Base-by-base conservation (phyloP, 2,888 invertebrate species). In the Hirtodrosophila cameraria region DNA sequence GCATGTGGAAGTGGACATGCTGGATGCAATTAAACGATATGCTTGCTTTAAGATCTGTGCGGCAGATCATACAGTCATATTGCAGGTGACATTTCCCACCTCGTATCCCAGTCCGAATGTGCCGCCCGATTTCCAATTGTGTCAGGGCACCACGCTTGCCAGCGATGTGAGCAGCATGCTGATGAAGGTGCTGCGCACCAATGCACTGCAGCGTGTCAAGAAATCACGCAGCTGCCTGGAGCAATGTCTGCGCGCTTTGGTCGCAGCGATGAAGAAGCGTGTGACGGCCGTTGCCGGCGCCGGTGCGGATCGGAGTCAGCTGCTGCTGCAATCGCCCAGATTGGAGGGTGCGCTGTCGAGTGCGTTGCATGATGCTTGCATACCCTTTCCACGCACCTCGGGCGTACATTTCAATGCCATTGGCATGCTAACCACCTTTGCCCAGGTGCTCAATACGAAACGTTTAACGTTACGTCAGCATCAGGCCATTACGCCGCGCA, bases 341-440 rank as follows among this genome's bases (percentile, higher is more conserved):
- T 55, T 91, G 1, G 91, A 91, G 53, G 91, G 91, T 5, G 91
- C 91, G 0, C 59, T 90, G 2, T 88, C 89, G 7, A 90, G 90
- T 62, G 90, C 90, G 1, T 58, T 91, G 3, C 91, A 91, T 46
- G 96, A 96, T 86, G 94, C 96, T 5, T 96, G 96, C 88, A 96
- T 99, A 75, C 98, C 98, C 0, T 99, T 97, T 90, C 98, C 98
- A 0, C 93, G 97, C 49, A 98, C 98, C 0, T 97, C 97, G 7
- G 98, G 98, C 1, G 98, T 97, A 0, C 95, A 96, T 82, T 99
- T 98, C 92, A 97, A 96, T 90, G 95, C 96, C 18, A 95, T 96
- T 15, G 96, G 96, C 83, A 93, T 94, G 52, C 91, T 99, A 55
- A 97, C 97, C 0, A 96, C 96, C 72, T 98, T 98, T 91, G 95